Evolutionary conservation across 2,113 vertebrate species (phyloP), one percentile per base, ranked within the genome.

Genomic region (Spermophilus dauricus): DNA sequence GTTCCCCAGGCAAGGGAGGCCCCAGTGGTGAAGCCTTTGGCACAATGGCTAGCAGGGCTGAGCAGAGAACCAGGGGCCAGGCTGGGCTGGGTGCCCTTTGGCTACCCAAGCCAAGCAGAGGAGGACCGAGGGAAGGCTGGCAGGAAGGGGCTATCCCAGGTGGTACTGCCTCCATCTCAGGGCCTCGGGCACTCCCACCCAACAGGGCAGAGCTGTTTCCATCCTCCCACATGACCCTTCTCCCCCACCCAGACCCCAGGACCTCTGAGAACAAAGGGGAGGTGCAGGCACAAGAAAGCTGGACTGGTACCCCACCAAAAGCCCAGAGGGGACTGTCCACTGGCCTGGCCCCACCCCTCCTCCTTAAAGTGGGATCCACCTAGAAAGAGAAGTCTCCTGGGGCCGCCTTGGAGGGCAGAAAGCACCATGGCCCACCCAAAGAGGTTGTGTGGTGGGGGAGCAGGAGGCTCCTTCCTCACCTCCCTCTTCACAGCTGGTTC

Each of bases 231-330:
- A 8, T n/a, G 17, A 24, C 89, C 82, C 85, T 78, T 87, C 45
- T 77, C 63, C 53, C 24, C 13, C 42, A 56, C 80, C 61, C 61
- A 2, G 58, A 91, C 51, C 70, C 76, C 18, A 83, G 70, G 86
- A 94, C 78, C 72, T 89, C 48, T 14, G 91, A 97, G 98, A 97
- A 98, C 98, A 98, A 98, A 98, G 97, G 95, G 69, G 83, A 86
- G 93, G 91, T 91, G 45, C 95, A 4, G 7, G 91, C 28, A 85
- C n/a, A 80, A 17, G 53, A 37, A 51, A 61, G 53, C 73, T 72
- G 73, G 48, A 37, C 51, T 67, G 86, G 14, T 93, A 85, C 65
- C 67, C 51, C 45, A 56, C n/a, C 69, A 34, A 48, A 61, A 90
- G 48, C 73, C 65, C 2, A 37, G 42, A 75, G n/a, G 58, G 69